Percentiles rank a stretch among this genome's conserved stretches.
Evolutionary conservation across 2,888 invertebrate species (phyloP).

Genomic region (Ypsolopha sequella): DNA sequence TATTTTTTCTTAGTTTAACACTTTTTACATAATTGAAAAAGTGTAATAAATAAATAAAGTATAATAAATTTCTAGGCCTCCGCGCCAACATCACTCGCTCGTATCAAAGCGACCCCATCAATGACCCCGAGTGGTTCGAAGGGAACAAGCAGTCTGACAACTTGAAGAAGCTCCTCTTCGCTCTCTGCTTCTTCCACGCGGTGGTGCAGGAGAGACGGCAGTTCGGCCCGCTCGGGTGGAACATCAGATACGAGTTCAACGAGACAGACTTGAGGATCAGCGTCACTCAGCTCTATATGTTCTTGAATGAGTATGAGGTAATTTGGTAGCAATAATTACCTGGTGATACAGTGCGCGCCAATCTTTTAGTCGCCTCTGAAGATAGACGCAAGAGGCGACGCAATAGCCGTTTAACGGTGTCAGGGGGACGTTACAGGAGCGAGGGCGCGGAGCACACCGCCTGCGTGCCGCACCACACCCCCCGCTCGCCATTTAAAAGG

Average conservation of each 20-base stretch:
- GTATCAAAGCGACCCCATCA: slow-evolving; percentile 88
- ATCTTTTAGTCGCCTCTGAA: too few relatives aligned
- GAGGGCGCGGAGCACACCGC: too few relatives aligned
- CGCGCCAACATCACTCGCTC: slow-evolving; percentile 89
- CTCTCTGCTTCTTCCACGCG: slow-evolving; percentile 95
- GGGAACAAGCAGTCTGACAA: slow-evolving; percentile 79
- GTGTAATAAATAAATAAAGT: too few relatives aligned
- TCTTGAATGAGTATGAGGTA: slow-evolving; percentile 83
- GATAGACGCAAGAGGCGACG: too few relatives aligned
- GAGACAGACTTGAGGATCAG: slow-evolving; percentile 94
- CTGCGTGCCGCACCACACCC: too few relatives aligned
- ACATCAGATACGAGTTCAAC: slow-evolving; percentile 95
- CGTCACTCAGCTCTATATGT: slow-evolving; percentile 89
- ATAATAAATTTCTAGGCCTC: slow-evolving; percentile 53
- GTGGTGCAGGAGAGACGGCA: slow-evolving; percentile 90
- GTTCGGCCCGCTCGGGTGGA: slow-evolving; percentile 96
- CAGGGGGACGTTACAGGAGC: too few relatives aligned
- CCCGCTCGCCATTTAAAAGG: too few relatives aligned
- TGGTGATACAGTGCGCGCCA: too few relatives aligned
- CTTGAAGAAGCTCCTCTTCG: slow-evolving; percentile 90
- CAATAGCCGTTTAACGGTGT: too few relatives aligned
- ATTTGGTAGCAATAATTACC: slow-evolving; percentile 15
- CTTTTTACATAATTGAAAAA: too few relatives aligned
- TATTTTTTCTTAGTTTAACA: too few relatives aligned
- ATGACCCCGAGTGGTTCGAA: slow-evolving; percentile 89